phyloP scores from a whole-genome alignment of 2,888 invertebrate species.

The Cryptocheilus praepositus region DNA sequence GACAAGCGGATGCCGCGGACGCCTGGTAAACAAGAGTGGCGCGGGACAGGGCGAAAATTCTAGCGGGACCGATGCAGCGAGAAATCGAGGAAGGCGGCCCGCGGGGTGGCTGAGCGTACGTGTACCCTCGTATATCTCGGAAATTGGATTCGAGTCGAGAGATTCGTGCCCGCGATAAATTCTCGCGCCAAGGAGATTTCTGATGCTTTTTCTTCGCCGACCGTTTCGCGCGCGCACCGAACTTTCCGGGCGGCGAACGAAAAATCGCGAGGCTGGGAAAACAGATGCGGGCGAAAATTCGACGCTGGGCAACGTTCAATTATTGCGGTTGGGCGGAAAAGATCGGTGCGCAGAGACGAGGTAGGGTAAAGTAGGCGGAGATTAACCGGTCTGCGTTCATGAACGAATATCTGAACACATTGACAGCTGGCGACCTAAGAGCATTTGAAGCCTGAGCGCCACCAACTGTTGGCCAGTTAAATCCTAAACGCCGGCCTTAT shows the following conservation, averaged over 20 bases:
- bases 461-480: no score
- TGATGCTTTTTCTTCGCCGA: constrained; percentile 28
- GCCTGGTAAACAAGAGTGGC: constrained; percentile 53
- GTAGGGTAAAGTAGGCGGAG: no score
- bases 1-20: constrained; percentile 61
- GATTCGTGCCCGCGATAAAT: constrained; percentile 69
- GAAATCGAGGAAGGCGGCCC: background rate
- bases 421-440: no score
- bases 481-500: no score
- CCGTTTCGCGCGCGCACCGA: constrained; percentile 12
- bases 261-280: constrained; percentile 28
- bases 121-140: constrained; percentile 68
- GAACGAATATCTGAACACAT: no score
- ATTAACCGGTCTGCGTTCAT: no score
- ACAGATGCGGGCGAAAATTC: background rate
- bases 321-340: no score
- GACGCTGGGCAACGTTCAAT: no score
- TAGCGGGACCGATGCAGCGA: constrained; percentile 7
- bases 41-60: background rate
- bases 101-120: constrained; percentile 6
- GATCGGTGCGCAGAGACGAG: no score
- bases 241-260: constrained; percentile 21
- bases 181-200: constrained; percentile 45
- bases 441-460: no score
- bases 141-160: constrained; percentile 69